Base-by-base conservation (phyloP, 2,797 vertebrate genomes). In the Spinus pinus region DNA sequence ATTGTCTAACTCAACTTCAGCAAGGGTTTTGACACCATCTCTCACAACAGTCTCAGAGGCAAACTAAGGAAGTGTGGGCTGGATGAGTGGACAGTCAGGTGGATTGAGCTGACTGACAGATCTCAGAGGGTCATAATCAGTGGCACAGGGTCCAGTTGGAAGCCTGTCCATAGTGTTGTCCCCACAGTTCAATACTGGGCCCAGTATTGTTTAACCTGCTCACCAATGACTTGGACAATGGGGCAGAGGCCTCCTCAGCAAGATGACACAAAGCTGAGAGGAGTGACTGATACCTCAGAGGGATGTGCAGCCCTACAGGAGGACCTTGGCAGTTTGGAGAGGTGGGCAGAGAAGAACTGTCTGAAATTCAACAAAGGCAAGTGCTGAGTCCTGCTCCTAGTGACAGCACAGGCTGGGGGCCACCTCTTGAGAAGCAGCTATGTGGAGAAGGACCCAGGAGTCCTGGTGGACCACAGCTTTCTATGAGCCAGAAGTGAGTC, bases 311-410 rank as follows among this genome's bases (percentile, higher is more conserved):
- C 44, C 51, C 53, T 41, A 33, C 53, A 5, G 9, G 49, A 4
- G 3, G 4, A 21, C 49, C 31, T 69, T 0, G 0, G 15, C 10
- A 51, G 13, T 3, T 6, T 60, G 56, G n/a, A 27, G 47, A 81
- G 46, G 12, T 27, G 27, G 27, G 6, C n/a, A 27, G 46, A 50
- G n/a, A 67, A 14, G 24, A 81, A 22, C 27, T 5, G 5, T 24
- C 44, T 70, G 66, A 51, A 70, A 61, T 53, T 44, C 47, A 44
- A 9, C 17, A 31, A 27, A 37, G 28, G 14, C 18, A 14, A 31
- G 41, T 37, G 14, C n/a, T 21, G 21, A 18, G 25, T 60, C 16
- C 37, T 51, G 37, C 37, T 15, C 23, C 39, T 39, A 58, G 13
- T 20, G 49, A 10, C 27, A 72, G 64, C 15, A 64, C 9, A 14